Evolutionary conservation across 2,113 vertebrate species (phyloP), one percentile per base, ranked within the genome.

Genomic region (Crotophaga sulcirostris): DNA sequence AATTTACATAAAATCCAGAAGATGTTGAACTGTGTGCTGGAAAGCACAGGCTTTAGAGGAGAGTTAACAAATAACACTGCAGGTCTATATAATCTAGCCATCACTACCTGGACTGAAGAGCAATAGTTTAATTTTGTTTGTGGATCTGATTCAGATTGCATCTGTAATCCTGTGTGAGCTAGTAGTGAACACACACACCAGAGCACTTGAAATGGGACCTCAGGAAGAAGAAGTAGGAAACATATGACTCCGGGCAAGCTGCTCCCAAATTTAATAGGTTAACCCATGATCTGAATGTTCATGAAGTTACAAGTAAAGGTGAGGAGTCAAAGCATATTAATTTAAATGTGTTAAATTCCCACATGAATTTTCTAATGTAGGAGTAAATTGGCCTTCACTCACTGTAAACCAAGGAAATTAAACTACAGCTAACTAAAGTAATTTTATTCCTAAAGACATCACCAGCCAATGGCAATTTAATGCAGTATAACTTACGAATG

Each of bases 331-430:
- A 90, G 72, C 24, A 14, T 28, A 89, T 80, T 80, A 63, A 94
- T 75, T 93, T 70, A 89, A 91, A 87, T 56, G 56, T 40, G 56
- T 44, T 94, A 15, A 70, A 94, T 74, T 80, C 73, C 84, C 80
- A 55, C 2, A 36, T 31, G 44, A 74, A 49, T 84, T 94, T 75
- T 52, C 49, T 59, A 89, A 64, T 24, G 38, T 69, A 72, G 69
- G 16, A 92, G 33, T 84, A 90, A 93, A 90, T 45, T 84, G 64
- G 80, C 44, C 69, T 92, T 87, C 68, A n/a, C 28, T 93, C 91
- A 91, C 77, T 87, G 93, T 84, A 97, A 94, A 92, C 60, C 58
- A 75, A 90, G 58, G 70, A 95, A 90, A 97, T 89, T 89, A 92
- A 84, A 91, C 84, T 89, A 91, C 76, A 89, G 84, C 73, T 91